Percentiles rank a stretch among this genome's conserved stretches.
These are phyloP conservation scores for Falco concolor DNA, from an alignment of 2,797 vertebrate genomes.

Conservation along the genomic window DNA sequence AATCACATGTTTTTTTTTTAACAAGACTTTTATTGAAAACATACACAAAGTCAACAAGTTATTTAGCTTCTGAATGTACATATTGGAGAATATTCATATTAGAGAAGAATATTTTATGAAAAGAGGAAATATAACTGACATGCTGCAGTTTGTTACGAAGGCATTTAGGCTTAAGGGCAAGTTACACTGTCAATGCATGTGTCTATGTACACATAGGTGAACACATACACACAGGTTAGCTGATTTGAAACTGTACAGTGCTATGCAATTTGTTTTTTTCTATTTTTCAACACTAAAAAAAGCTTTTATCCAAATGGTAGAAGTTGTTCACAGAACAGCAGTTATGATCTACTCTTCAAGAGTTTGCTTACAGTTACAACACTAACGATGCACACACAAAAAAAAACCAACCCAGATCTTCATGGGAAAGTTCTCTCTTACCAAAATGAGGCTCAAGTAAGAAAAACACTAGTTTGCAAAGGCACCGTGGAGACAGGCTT, in stretches of 20 bases:
- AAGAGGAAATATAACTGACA: constrained; percentile 25
- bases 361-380: constrained; percentile 70
- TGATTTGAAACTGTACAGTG: constrained; percentile 48
- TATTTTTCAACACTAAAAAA: not conserved
- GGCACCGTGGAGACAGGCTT: constrained; percentile 81
- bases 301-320: constrained; percentile 38
- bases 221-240: constrained; percentile 11
- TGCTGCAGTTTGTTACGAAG: constrained; percentile 71
- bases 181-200: not conserved
- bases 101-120: constrained; percentile 63
- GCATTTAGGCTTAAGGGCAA: constrained; percentile 69
- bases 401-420: not conserved
- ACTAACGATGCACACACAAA: constrained; percentile 17
- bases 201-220: constrained; percentile 16
- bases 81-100: constrained; percentile 45
- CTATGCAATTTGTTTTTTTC: not conserved
- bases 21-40: constrained; percentile 76
- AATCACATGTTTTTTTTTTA: constrained; percentile 32
- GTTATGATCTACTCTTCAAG: constrained; percentile 76
- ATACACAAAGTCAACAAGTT: constrained; percentile 69
- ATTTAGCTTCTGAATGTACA: constrained; percentile 66
- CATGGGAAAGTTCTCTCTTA: constrained; percentile 58
- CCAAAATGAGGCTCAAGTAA: constrained; percentile 67
- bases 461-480: constrained; percentile 75
- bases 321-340: constrained; percentile 79